Base-by-base conservation (phyloP, 2,888 invertebrate genomes). In the Druceiella hillmani region DNA sequence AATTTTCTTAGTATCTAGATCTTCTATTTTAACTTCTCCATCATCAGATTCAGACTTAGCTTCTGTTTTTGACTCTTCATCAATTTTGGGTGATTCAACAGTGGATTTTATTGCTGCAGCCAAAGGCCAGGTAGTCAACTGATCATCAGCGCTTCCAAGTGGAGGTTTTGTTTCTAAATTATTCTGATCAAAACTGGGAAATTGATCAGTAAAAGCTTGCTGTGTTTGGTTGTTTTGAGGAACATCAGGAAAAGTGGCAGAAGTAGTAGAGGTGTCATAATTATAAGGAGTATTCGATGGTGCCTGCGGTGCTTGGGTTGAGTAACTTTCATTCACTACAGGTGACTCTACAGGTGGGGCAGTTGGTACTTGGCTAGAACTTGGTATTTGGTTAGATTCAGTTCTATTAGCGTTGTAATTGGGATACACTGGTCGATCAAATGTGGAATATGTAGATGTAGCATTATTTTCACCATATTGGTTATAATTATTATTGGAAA, bases 1-100 rank as follows among this genome's bases (percentile, higher is more conserved):
- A 24, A 68, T 62, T 49, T 59, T 68, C 49, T 64, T 75, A 17
- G 65, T 71, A 48, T 67, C 72, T 37, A 75, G 60, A 52, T 69
- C 68, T 53, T 71, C 64, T 40, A 71, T 70, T 60, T 74, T 65
- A 2, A 70, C 59, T 59, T 73, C 71, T 3, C 74, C 74, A 15
- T 72, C 74, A 1, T 72, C 74, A 1, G 68, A 66, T 54, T 76
- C 76, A 2, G 70, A 68, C 52, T 72, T 72, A 2, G 64, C 58
- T 50, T 71, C 72, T 3, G 55, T 45, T 55, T 66, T 72, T 5
- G 41, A 27, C 17, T 45, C 45, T 9, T 27, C 17, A 10, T 27
- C 11, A 5, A 27, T 15, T 2, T 36, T 37, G 5, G 20, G 3
- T 2, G 16, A 14, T 43, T 68, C 65, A 16, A 65, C 49, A 55